Base-by-base conservation (phyloP, 2,888 invertebrate species). In the Drymonia ruficornis region DNA sequence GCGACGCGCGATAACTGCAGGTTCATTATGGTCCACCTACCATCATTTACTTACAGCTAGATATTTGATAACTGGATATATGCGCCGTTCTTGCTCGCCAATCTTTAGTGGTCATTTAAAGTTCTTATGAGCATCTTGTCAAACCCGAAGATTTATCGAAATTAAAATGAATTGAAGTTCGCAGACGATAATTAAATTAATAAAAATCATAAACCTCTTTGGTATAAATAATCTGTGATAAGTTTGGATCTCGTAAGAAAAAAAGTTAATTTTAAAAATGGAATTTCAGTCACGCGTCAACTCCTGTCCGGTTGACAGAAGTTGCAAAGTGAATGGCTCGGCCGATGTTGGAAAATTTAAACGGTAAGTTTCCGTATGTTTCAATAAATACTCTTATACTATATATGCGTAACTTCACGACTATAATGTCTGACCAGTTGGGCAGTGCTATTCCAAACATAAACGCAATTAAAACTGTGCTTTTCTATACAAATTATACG, bases 321-420 rank as follows among this genome's bases (percentile, higher is more conserved):
- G 84, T 83, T 86, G 84, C 83, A 87, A 88, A 59, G 61, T 86
- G 74, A 90, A 89, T 87, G 90, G 89, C 78, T 70, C 83, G 70
- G 53, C 65, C 57, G 72, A 76, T 63, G 53, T 59, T 70, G 50
- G 63, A 52, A 78, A 80, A 74, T 74, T 56, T 78, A 83, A 81
- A 70, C 72, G 83, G 91, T 91, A 72, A 87, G 91, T 76, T 68
- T 57, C 18, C 46, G 54, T 49, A 59, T 53, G 11, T 38, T 15
- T 43, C 18, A 18, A 19, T 19, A 47, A 29, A 19, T 34, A 15
- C 43, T 18, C 11, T 3, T 1, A 43, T 40, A 42, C 11, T 11
- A 42, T 11, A 36, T 0, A 36, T 36, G 1, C 7, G 2, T 16
- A 2, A 40, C 9, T 16, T 40, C 16, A n/a, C 12, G 8, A 40